phyloP scores from a whole-genome alignment of 2,888 invertebrate genomes.

The Meiosimyza decipiens region DNA sequence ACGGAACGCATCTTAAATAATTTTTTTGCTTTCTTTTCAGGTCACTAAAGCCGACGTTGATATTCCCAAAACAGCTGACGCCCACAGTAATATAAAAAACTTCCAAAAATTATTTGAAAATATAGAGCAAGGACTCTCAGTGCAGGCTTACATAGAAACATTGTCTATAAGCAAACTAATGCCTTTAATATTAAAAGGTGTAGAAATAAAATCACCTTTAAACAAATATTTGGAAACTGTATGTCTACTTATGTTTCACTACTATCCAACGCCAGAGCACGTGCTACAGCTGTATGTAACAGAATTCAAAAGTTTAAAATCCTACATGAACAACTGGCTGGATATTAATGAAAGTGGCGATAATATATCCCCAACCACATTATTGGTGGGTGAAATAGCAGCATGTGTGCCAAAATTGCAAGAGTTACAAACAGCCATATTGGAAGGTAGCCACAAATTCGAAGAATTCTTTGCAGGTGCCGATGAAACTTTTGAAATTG shows the following conservation, averaged over 20 bases:
- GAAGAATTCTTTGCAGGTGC: slow-evolving; percentile 47
- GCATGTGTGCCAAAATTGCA: slow-evolving; percentile 49
- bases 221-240: slow-evolving; percentile 67
- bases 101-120: slow-evolving; percentile 63
- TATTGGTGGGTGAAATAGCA: slow-evolving; percentile 35
- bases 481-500: slow-evolving; percentile 46
- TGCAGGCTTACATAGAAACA: slow-evolving; percentile 61
- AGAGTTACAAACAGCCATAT: slow-evolving; percentile 48
- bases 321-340: slow-evolving; percentile 55
- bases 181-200: slow-evolving; percentile 61
- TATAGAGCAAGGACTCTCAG: slow-evolving; percentile 62
- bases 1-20: too few species aligned
- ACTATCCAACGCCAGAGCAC: slow-evolving; percentile 55
- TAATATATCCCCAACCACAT: slow-evolving; percentile 18
- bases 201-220: slow-evolving; percentile 53
- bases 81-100: slow-evolving; percentile 48
- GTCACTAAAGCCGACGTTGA: slow-evolving; percentile 53
- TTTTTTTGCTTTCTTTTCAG: slow-evolving; percentile 37
- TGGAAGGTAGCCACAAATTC: slow-evolving; percentile 46
- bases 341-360: slow-evolving; percentile 9
- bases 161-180: slow-evolving; percentile 63
- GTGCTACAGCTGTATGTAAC: slow-evolving; percentile 50
- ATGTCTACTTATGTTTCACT: slow-evolving; percentile 59
- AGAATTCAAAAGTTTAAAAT: slow-evolving; percentile 44
- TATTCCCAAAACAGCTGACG: slow-evolving; percentile 39